A percentile compares a stretch with the other conserved stretches of the same genome.
Evolutionary conservation across 2,113 vertebrate species (phyloP).

Genomic region (Clarias batrachus): DNA sequence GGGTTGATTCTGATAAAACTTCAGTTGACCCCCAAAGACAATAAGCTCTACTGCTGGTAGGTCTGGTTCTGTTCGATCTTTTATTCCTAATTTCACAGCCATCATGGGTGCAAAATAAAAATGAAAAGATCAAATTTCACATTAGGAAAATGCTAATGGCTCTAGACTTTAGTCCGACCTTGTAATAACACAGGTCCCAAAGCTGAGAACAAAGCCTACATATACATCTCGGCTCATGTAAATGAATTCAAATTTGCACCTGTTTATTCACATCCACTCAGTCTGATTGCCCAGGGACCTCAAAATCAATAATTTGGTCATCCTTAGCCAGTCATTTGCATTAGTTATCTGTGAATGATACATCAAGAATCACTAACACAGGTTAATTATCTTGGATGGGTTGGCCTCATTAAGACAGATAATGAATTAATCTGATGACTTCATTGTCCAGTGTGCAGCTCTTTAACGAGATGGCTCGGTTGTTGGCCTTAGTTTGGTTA

Average conservation of each 20-base stretch:
- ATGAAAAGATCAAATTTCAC: no score
- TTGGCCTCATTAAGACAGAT: conserved; percentile 49
- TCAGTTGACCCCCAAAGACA: no score
- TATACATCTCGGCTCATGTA: neutral
- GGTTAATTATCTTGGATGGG: conserved; percentile 38
- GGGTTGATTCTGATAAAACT: no score
- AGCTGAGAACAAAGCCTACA: neutral
- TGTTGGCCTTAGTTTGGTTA: conserved; percentile 32
- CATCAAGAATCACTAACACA: conserved; percentile 40
- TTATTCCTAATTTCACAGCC: no score
- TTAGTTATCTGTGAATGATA: conserved; percentile 31
- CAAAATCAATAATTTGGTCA: conserved; percentile 34
- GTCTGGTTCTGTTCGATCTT: no score
- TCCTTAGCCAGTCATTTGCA: conserved; percentile 10
- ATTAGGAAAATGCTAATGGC: no score
- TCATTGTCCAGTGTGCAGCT: conserved; percentile 35
- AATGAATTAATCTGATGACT: conserved; percentile 54
- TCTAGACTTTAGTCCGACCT: no score
- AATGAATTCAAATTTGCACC: conserved; percentile 1
- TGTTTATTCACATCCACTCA: conserved; percentile 24
- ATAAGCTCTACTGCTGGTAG: no score
- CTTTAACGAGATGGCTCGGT: conserved; percentile 20
- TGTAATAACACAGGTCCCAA: neutral
- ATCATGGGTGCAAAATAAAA: no score
- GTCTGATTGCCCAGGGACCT: neutral